A percentile compares a stretch with the other conserved stretches of the same genome.
phyloP scores from a whole-genome alignment of 2,113 vertebrate genomes.

The Pagrus major region DNA sequence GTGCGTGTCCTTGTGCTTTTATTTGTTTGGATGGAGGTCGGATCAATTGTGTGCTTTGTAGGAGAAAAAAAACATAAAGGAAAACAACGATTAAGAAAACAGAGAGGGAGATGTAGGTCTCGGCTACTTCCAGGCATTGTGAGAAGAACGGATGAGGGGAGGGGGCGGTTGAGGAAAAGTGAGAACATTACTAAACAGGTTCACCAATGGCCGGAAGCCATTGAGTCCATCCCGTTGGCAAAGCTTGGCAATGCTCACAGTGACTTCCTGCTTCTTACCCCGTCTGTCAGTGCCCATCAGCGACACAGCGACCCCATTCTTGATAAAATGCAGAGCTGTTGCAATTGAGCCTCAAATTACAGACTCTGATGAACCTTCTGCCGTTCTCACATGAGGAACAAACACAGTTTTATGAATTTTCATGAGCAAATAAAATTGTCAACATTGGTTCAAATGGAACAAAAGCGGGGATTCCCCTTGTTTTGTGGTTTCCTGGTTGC shows the following conservation, averaged over 20 bases:
- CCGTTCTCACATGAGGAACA: neutral
- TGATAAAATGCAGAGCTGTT: slow-evolving; percentile 20
- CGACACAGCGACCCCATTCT: slow-evolving; percentile 21
- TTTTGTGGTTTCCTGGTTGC: slow-evolving; percentile 60
- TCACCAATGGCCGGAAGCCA: slow-evolving; percentile 83
- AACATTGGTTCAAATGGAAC: slow-evolving; percentile 8
- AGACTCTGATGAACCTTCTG: neutral
- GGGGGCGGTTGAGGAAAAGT: slow-evolving; percentile 83
- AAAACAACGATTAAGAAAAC: slow-evolving; percentile 81
- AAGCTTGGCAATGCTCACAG: slow-evolving; percentile 53
- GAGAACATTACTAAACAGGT: slow-evolving; percentile 86
- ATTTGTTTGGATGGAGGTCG: slow-evolving; percentile 75
- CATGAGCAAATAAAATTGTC: neutral
- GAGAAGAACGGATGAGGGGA: slow-evolving; percentile 79
- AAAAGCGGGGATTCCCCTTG: slow-evolving; percentile 43
- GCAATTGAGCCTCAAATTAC: neutral
- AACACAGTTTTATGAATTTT: neutral
- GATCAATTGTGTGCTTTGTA: slow-evolving; percentile 74
- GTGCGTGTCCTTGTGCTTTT: slow-evolving; percentile 69
- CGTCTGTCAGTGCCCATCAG: slow-evolving; percentile 50
- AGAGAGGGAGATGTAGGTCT: slow-evolving; percentile 83
- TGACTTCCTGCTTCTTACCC: slow-evolving; percentile 63
- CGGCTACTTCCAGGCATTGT: slow-evolving; percentile 87
- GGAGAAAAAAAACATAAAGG: slow-evolving; percentile 69
- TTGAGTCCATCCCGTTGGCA: slow-evolving; percentile 78